phyloP scores from a whole-genome alignment of 2,797 vertebrate species.

The Helostoma temminkii region DNA sequence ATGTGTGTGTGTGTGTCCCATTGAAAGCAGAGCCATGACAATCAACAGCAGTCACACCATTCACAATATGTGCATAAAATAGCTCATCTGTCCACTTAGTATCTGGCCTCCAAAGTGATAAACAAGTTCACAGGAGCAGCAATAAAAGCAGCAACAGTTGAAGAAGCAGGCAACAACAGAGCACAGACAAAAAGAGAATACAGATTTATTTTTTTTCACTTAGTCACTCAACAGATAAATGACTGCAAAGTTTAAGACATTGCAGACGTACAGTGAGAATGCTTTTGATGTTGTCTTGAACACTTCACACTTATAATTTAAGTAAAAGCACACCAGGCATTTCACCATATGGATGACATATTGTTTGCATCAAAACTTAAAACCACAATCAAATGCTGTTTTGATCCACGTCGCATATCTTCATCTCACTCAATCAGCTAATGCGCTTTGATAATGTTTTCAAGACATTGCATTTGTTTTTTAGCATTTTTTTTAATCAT shows the following conservation, averaged over 20 bases:
- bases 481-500: constrained; percentile 1
- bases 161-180: constrained; percentile 6
- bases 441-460: background rate
- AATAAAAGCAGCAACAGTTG: constrained; percentile 13
- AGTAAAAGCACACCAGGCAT: constrained; percentile 40
- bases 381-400: constrained; percentile 31
- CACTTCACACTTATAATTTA: constrained; percentile 15
- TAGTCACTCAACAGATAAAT: constrained; percentile 9
- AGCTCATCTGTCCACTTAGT: constrained; percentile 23
- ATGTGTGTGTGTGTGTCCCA: constrained; percentile 30
- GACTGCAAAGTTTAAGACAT: background rate
- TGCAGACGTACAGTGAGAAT: background rate
- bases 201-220: constrained; percentile 11
- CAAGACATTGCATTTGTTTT: constrained; percentile 8
- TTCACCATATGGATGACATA: constrained; percentile 56
- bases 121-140: constrained; percentile 36
- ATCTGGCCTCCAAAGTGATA: constrained; percentile 30
- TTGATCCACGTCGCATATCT: constrained; percentile 2
- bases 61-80: constrained; percentile 34
- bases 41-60: constrained; percentile 21
- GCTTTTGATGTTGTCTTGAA: constrained; percentile 8
- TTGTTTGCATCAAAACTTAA: constrained; percentile 26
- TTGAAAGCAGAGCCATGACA: constrained; percentile 33
- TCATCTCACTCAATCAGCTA: constrained; percentile 3
- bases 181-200: background rate